phyloP scores from a whole-genome alignment of 2,888 invertebrate species.

The Loripinus fragilis region DNA sequence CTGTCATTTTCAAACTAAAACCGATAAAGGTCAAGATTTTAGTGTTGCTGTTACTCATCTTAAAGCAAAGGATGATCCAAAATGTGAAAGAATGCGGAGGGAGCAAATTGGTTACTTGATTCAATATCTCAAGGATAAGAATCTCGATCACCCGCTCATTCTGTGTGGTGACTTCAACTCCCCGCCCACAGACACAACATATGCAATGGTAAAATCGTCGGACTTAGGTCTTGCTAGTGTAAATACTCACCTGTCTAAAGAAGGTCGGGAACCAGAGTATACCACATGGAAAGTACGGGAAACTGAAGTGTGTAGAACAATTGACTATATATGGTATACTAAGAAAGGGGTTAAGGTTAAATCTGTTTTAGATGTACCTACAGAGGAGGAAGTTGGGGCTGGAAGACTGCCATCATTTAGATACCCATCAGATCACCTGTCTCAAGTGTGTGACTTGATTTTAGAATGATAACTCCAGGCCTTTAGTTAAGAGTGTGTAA shows the following conservation, averaged over 20 bases:
- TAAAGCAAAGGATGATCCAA: constrained; percentile 88
- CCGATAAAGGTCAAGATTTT: constrained; percentile 83
- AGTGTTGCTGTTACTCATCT: constrained; percentile 90
- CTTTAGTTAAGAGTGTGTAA: too few species aligned
- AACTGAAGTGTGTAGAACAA: constrained; percentile 89
- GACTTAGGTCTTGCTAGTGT: constrained; percentile 77
- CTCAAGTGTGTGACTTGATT: constrained; percentile 84
- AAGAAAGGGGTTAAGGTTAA: constrained; percentile 86
- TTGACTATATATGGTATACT: constrained; percentile 86
- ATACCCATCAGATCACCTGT: constrained; percentile 92
- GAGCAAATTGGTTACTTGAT: constrained; percentile 74
- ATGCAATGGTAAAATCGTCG: constrained; percentile 85
- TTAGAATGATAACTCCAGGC: too few species aligned
- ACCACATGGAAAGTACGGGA: constrained; percentile 90
- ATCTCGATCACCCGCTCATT: constrained; percentile 85
- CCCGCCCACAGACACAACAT: constrained; percentile 89
- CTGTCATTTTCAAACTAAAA: constrained; percentile 79
- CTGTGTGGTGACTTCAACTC: constrained; percentile 92
- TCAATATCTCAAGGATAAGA: constrained; percentile 60
- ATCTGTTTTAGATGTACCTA: constrained; percentile 87
- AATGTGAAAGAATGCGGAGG: constrained; percentile 62
- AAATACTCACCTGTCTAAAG: constrained; percentile 75
- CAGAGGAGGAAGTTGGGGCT: constrained; percentile 88
- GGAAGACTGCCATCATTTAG: constrained; percentile 88
- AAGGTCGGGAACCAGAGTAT: constrained; percentile 87